Evolutionary conservation across 2,113 vertebrate species (phyloP), one percentile per base, ranked within the genome.

Genomic region (Proteles cristata): DNA sequence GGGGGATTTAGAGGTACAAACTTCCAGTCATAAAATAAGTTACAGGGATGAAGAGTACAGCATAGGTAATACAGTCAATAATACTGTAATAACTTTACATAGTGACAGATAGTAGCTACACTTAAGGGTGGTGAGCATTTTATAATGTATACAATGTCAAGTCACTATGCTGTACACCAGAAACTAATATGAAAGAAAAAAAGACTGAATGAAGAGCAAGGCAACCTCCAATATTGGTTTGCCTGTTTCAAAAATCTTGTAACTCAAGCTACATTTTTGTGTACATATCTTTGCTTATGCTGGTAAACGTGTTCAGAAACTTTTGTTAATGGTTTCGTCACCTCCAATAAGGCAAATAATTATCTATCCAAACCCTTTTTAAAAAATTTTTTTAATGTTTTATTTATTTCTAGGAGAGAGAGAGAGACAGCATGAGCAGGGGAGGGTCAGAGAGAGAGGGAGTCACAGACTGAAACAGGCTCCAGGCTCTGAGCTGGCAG

Each of bases 191-290:
- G 35, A 73, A 73, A 73, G 10, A 39, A 23, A 71, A 71, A 35
- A 21, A 84, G 53, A 90, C 14, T 79, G 8, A 94, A 33, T 35
- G 3, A 87, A 85, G 35, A 94, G 65, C 65, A 89, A 85, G 43
- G 16, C 65, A 80, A 73, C 11, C 45, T 23, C 6, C 55, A 45
- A 50, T 10, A 53, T 69, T 77, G n/a, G 35, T 35, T 39, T 71
- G 86, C 53, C 28, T 93, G 31, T 48, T 92, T 65, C 73, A 71
- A 97, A 88, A 77, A n/a, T 43, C 50, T 80, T 81, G 33, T 9
- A 92, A 87, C 25, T 76, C 79, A 95, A 96, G 94, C 10, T n/a
- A 25, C 16, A 69, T 43, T 91, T 96, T 89, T 94, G 11, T 89
- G 77, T 83, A 94, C 6, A 85, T 17, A 21, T n/a, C 84, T 80